These are phyloP conservation scores for Sandelia bainsii DNA, from an alignment of 2,797 vertebrate genomes.

Conservation along the genomic window DNA sequence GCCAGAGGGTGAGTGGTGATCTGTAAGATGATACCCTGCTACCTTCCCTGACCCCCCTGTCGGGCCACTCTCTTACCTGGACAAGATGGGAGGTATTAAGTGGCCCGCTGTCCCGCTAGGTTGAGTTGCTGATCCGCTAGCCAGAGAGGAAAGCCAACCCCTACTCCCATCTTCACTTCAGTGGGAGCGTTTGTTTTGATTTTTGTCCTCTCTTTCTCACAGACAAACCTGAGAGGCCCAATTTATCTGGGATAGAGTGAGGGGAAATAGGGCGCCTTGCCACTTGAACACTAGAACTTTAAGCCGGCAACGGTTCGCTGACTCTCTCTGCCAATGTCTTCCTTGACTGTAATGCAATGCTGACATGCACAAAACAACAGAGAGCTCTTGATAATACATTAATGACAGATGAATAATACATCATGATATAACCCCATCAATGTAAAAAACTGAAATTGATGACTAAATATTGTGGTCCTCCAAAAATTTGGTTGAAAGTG, in stretches of 20 bases:
- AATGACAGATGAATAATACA: slow-evolving; percentile 25
- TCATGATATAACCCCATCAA: slow-evolving; percentile 2
- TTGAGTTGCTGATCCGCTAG: slow-evolving; percentile 82
- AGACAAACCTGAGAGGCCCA: slow-evolving; percentile 84
- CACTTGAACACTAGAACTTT: slow-evolving; percentile 84
- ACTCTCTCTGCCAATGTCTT: slow-evolving; percentile 74
- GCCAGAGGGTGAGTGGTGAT: slow-evolving; percentile 79
- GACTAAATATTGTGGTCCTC: slow-evolving; percentile 11
- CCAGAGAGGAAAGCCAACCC: slow-evolving; percentile 81
- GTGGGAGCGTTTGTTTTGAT: slow-evolving; percentile 85
- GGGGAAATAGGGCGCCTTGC: slow-evolving; percentile 82
- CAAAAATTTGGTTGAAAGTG: background rate
- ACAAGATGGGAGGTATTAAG: slow-evolving; percentile 82
- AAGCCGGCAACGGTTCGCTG: slow-evolving; percentile 76
- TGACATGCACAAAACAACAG: slow-evolving; percentile 57
- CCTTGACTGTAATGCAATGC: slow-evolving; percentile 72
- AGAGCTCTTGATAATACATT: slow-evolving; percentile 50
- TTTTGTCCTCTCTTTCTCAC: slow-evolving; percentile 82
- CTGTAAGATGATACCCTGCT: slow-evolving; percentile 83
- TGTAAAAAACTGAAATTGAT: background rate
- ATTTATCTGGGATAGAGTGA: slow-evolving; percentile 79
- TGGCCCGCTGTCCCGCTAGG: slow-evolving; percentile 81
- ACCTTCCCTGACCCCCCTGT: slow-evolving; percentile 84
- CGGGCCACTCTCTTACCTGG: slow-evolving; percentile 80
- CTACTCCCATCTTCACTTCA: slow-evolving; percentile 83